Evolutionary conservation across 2,797 vertebrate species (phyloP).

Genomic region (Thripadectes ignobilis): DNA sequence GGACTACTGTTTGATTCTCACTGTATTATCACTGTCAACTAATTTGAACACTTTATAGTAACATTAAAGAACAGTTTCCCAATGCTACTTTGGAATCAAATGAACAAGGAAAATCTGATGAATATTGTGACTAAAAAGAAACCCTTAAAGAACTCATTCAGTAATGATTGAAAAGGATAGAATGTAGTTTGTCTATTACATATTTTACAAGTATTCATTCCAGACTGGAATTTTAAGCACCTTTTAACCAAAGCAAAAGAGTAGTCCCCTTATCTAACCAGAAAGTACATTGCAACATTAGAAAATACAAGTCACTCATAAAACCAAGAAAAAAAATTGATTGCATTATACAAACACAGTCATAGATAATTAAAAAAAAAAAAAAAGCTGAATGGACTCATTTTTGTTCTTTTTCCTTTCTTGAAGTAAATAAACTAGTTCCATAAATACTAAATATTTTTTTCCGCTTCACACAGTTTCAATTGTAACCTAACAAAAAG

Average conservation of each 20-base stretch:
- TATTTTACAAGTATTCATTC: neutral
- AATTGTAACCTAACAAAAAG: neutral
- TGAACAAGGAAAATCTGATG: neutral
- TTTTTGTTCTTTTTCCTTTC: neutral
- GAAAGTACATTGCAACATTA: neutral
- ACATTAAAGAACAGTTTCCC: neutral
- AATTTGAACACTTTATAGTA: neutral
- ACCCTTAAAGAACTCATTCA: neutral
- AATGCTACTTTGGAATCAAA: neutral
- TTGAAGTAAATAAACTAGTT: neutral
- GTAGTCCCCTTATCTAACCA: neutral
- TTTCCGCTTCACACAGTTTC: neutral
- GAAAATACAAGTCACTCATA: neutral
- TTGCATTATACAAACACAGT: neutral
- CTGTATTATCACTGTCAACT: neutral
- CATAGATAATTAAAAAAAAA: neutral
- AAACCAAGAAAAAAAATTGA: neutral
- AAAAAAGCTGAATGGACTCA: accelerated
- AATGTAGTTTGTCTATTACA: neutral
- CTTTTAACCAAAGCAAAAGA: neutral
- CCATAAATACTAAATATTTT: neutral
- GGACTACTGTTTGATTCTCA: neutral
- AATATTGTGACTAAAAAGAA: neutral
- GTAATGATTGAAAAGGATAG: neutral
- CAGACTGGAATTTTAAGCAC: neutral